phyloP scores from a whole-genome alignment of 2,113 vertebrate genomes.

The Amphilophus citrinellus region DNA sequence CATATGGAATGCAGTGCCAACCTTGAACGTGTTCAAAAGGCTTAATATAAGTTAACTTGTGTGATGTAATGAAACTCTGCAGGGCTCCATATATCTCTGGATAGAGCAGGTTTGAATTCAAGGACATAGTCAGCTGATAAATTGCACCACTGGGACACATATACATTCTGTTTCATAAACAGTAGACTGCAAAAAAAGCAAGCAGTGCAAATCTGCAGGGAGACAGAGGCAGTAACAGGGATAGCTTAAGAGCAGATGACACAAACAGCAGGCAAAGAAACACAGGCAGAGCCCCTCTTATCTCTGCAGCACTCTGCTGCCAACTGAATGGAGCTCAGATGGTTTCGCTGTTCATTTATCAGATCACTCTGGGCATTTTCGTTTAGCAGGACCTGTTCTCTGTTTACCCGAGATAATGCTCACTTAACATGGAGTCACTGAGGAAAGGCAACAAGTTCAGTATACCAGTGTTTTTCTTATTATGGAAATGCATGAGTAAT shows the following conservation, averaged over 20 bases:
- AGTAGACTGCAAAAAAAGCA: background rate
- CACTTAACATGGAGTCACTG: background rate
- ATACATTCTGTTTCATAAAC: background rate
- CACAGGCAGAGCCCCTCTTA: conserved; percentile 45
- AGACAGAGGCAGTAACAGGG: conserved; percentile 39
- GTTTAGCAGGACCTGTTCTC: conserved; percentile 45
- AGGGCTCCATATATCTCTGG: conserved; percentile 2
- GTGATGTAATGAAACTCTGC: conserved; percentile 31
- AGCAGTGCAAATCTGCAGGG: conserved; percentile 17
- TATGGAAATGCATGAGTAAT: background rate
- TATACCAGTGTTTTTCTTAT: background rate
- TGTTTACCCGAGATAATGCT: conserved; percentile 17
- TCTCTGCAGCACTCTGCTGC: conserved; percentile 53
- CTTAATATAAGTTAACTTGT: background rate
- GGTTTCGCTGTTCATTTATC: conserved; percentile 47
- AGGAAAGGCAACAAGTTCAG: background rate
- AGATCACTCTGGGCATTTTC: conserved; percentile 55
- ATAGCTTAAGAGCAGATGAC: conserved; percentile 68
- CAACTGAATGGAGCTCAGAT: conserved; percentile 38
- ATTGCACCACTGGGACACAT: background rate
- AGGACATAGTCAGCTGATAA: conserved; percentile 1
- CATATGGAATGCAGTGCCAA: background rate
- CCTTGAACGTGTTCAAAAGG: background rate
- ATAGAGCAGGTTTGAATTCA: conserved; percentile 7
- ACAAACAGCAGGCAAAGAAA: conserved; percentile 48